A percentile compares a stretch with the other conserved stretches of the same genome.
These are phyloP conservation scores for Argopecten irradians DNA, from an alignment of 1,140 invertebrate genomes.

Conservation along the genomic window DNA sequence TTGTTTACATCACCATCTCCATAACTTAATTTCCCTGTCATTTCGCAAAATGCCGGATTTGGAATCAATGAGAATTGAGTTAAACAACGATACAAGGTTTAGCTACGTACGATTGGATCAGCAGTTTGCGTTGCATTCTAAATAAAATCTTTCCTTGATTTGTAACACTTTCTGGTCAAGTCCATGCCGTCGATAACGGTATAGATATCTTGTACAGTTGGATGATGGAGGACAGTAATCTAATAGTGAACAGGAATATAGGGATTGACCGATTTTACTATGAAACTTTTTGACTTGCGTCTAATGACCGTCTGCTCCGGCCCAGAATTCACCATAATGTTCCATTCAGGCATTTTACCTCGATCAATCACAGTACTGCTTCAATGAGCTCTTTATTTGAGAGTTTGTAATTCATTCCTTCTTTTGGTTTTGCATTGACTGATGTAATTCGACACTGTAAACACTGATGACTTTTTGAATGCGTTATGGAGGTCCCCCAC, in stretches of 20 bases:
- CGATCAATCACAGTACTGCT: neutral
- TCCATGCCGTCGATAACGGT: neutral
- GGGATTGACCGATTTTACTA: neutral
- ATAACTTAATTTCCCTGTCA: slow-evolving; percentile 2
- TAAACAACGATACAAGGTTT: neutral
- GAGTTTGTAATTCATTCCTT: neutral
- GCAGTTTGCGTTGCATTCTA: slow-evolving; percentile 1
- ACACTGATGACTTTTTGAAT: neutral
- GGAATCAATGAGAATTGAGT: slow-evolving; percentile 11
- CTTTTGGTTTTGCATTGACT: neutral
- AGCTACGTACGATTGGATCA: neutral
- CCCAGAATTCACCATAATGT: neutral
- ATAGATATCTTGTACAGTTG: neutral
- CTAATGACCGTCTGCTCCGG: neutral
- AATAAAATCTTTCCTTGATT: neutral
- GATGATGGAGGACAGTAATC: neutral
- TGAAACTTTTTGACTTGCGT: neutral
- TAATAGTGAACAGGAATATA: neutral
- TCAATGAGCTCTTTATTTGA: slow-evolving; percentile 5
- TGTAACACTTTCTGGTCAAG: neutral
- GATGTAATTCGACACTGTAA: neutral
- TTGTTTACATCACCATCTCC: neutral
- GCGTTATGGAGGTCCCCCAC: neutral
- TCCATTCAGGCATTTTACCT: neutral
- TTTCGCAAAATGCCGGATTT: slow-evolving; percentile 8